Conservation (phyloP, 2,113 vertebrate genomes). For the Pavo muticus region DNA sequence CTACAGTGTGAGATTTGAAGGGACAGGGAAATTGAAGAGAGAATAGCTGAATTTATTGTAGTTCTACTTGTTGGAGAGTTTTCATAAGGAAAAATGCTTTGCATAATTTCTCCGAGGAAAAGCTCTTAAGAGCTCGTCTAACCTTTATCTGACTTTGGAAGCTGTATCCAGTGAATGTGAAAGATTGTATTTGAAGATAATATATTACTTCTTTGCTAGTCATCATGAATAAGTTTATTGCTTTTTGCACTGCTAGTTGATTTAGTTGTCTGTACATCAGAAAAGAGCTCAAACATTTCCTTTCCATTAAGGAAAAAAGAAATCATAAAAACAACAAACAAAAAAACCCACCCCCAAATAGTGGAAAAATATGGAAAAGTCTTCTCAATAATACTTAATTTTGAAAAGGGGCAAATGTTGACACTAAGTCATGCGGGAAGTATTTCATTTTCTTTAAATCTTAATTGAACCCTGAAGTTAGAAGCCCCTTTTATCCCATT, state of each 20-base stretch:
- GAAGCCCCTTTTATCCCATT: neutral
- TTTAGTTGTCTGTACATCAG: constrained; percentile 7
- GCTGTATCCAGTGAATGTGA: neutral
- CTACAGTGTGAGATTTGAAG: neutral
- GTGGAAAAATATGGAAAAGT: neutral
- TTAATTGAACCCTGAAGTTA: neutral
- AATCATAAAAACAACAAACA: neutral
- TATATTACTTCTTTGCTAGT: constrained; percentile 1
- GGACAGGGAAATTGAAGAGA: neutral
- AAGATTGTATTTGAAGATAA: neutral
- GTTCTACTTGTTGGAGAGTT: neutral
- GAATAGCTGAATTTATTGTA: neutral
- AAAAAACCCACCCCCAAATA: neutral
- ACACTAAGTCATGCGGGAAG: neutral
- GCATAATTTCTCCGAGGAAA: neutral
- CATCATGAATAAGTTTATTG: constrained; percentile 1
- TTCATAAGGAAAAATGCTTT: neutral
- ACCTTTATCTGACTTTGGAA: constrained; percentile 15
- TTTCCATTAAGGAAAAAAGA: neutral
- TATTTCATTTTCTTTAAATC: neutral
- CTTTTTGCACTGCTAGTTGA: constrained; percentile 33
- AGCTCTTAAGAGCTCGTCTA: neutral
- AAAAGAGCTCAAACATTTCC: constrained; percentile 1
- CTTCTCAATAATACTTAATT: neutral
- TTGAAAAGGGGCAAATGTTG: neutral